Evolutionary conservation across 1,140 invertebrate species (phyloP), one percentile per base, ranked within the genome.

Genomic region (Chlorops oryzae): DNA sequence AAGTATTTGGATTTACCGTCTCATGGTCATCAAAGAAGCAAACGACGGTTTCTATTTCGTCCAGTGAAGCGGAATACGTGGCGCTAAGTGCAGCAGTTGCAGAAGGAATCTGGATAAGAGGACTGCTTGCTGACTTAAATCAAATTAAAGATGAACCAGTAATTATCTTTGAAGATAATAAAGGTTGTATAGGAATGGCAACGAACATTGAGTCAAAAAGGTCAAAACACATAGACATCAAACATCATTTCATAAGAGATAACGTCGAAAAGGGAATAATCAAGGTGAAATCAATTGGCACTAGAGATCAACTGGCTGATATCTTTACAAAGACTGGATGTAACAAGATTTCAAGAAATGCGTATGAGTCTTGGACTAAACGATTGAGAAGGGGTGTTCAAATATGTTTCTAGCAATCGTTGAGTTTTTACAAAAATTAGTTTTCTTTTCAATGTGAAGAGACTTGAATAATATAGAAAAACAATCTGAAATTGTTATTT

Each of bases 201-300:
- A n/a, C n/a, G n/a, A n/a, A n/a, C n/a, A 54, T 22, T 24, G 50
- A 13, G 22, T 54, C 44, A 57, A 54, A 41, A 59, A 39, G 15
- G 70, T 61, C 48, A 61, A 66, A 37, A 64, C 65, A 9, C 59
- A 62, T 46, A 47, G 57, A 13, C 32, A 24, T 54, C 53, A 47
- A 50, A 59, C 43, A 61, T 57, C 49, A 42, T 63, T 51, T 60
- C n/a, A n/a, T n/a, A n/a, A n/a, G 65, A 57, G 60, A 59, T n/a
- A 44, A 52, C 18, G 46, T 47, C 32, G 22, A 54, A 34, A 46
- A 28, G 15, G 39, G 45, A 23, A 18, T 45, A 20, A 35, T 63
- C 6, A 34, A 54, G 28, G 34, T 59, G 9, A 39, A 24, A 17
- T 56, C 61, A 47, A 40, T 55, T 34, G 50, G 32, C 13, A 57